phyloP scores from a whole-genome alignment of 2,888 invertebrate species.

The Mythimna impura region DNA sequence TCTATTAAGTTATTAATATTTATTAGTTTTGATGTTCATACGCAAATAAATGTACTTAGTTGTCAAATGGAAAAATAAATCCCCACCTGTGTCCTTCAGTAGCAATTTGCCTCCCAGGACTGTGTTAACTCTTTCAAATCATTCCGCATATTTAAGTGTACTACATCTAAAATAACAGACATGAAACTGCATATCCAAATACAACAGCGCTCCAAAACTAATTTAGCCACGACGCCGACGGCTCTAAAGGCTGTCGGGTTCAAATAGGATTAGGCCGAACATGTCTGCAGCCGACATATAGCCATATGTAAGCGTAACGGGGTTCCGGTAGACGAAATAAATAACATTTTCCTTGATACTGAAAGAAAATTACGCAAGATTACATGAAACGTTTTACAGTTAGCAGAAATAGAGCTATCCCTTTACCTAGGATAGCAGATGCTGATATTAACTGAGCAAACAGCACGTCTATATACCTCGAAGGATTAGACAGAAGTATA shows the following conservation, averaged over 20 bases:
- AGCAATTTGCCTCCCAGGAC: too few species aligned
- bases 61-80: too few species aligned
- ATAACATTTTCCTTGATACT: neutral
- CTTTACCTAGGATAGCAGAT: neutral
- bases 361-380: neutral
- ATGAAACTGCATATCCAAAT: slow-evolving; percentile 6
- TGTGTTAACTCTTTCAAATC: neutral
- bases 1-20: too few species aligned
- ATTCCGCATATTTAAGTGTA: neutral
- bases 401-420: neutral
- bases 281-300: neutral
- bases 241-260: neutral
- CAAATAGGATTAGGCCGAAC: slow-evolving; percentile 13
- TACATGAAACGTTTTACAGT: too few species aligned
- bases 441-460: too few species aligned
- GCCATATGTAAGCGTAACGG: too few species aligned
- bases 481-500: too few species aligned
- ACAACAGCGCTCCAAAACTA: slow-evolving; percentile 23
- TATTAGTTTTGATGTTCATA: too few species aligned
- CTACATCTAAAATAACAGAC: neutral
- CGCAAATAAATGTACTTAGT: too few species aligned
- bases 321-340: neutral
- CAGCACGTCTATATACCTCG: too few species aligned
- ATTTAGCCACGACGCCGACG: neutral
- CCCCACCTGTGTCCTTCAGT: too few species aligned